A percentile compares a stretch with the other conserved stretches of the same genome.
Conservation (phyloP, 1,140 invertebrate species). For the Phymastichus coffea region DNA sequence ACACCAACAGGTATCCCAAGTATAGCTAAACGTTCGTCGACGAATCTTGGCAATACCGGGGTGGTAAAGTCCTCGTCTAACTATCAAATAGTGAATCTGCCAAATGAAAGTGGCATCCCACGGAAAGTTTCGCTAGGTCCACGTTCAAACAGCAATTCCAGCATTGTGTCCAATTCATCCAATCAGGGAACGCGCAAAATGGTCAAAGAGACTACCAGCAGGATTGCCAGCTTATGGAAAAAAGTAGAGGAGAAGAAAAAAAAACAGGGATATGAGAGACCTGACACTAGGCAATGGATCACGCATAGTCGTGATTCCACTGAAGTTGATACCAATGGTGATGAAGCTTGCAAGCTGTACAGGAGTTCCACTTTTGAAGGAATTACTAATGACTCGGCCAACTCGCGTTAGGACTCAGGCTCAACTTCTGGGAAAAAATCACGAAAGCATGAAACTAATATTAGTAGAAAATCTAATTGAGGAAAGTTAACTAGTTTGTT, state of each 20-base stretch:
- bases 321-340: conserved; percentile 34
- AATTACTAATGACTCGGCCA: conserved; percentile 41
- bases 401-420: conserved; percentile 34
- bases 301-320: conserved; percentile 38
- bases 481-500: no score
- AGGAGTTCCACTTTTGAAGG: conserved; percentile 74
- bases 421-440: conserved; percentile 43
- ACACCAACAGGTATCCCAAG: conserved; percentile 44
- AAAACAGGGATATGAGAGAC: conserved; percentile 57
- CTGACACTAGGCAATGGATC: conserved; percentile 68
- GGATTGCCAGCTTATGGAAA: conserved; percentile 87
- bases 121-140: conserved; percentile 41
- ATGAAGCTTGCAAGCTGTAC: conserved; percentile 54
- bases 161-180: conserved; percentile 62
- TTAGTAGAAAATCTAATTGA: no score
- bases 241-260: conserved; percentile 75
- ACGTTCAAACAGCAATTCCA: conserved; percentile 61
- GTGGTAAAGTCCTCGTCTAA: conserved; percentile 22
- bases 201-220: conserved; percentile 77
- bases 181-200: conserved; percentile 50
- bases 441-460: conserved; percentile 50
- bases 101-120: conserved; percentile 26
- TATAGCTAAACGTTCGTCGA: conserved; percentile 41
- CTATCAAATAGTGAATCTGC: conserved; percentile 8
- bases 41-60: conserved; percentile 59